These are phyloP conservation scores for Dreissena polymorpha DNA, from an alignment of 1,140 invertebrate genomes.

Conservation along the genomic window DNA sequence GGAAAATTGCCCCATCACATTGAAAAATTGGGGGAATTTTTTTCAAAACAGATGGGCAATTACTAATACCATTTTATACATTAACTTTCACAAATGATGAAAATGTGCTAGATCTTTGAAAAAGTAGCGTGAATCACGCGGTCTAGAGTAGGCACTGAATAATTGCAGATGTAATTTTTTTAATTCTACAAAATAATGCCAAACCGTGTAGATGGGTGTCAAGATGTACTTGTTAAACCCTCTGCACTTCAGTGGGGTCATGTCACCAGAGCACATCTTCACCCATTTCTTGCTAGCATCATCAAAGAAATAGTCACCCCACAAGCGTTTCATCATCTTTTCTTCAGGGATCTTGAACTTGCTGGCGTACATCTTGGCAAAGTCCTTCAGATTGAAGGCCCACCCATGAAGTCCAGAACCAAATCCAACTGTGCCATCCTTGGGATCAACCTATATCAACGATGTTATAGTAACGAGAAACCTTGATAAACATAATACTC, in stretches of 20 bases:
- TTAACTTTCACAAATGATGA: too few relatives aligned
- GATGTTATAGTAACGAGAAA: too few relatives aligned
- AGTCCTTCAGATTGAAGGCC: slow-evolving; percentile 99
- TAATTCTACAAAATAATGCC: neutral
- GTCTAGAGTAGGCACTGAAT: too few relatives aligned
- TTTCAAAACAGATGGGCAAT: too few relatives aligned
- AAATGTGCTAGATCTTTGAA: too few relatives aligned
- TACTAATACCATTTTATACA: too few relatives aligned
- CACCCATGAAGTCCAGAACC: slow-evolving; percentile 99
- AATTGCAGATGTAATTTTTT: too few relatives aligned
- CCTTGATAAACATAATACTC: too few relatives aligned
- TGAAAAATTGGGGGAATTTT: too few relatives aligned
- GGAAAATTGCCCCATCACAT: too few relatives aligned
- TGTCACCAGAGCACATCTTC: slow-evolving; percentile 92
- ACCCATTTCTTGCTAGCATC: slow-evolving; percentile 93
- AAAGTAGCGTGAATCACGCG: too few relatives aligned
- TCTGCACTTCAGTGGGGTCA: slow-evolving; percentile 84
- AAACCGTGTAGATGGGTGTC: slow-evolving; percentile 98
- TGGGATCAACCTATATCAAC: slow-evolving; percentile 89
- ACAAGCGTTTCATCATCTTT: slow-evolving; percentile 96
- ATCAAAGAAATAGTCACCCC: slow-evolving; percentile 99
- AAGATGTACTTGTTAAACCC: slow-evolving; percentile 99
- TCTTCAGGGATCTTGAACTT: slow-evolving; percentile 98
- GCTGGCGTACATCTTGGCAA: slow-evolving; percentile 98
- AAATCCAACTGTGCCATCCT: slow-evolving; percentile 99